phyloP scores from a whole-genome alignment of 2,797 vertebrate genomes.

The Syngnathus acus region DNA sequence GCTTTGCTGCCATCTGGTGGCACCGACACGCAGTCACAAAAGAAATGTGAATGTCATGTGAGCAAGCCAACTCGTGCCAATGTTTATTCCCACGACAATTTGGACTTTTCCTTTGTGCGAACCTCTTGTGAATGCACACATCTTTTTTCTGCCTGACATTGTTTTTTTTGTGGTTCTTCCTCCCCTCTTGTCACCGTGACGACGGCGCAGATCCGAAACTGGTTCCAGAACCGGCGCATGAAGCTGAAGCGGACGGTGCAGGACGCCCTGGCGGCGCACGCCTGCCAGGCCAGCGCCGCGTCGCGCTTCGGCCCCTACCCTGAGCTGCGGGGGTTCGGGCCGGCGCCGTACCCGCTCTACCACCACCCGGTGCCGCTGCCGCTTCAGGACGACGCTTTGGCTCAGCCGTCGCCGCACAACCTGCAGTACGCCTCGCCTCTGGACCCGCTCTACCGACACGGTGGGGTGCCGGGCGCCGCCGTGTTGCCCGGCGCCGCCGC shows the following conservation, averaged over 20 bases:
- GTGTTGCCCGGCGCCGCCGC: constrained; percentile 40
- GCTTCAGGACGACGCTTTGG: background rate
- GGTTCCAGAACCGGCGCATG: constrained; percentile 79
- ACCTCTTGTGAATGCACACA: too few relatives aligned
- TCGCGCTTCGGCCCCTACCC: constrained; percentile 67
- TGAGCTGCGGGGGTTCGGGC: constrained; percentile 62
- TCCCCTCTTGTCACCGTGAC: too few relatives aligned
- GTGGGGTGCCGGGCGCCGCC: constrained; percentile 48
- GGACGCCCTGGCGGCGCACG: constrained; percentile 69
- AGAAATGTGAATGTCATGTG: too few relatives aligned
- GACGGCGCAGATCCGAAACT: constrained; percentile 69
- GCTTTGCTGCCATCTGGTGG: background rate
- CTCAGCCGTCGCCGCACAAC: constrained; percentile 22
- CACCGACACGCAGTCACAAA: too few relatives aligned
- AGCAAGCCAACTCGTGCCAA: too few relatives aligned
- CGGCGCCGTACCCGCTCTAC: constrained; percentile 55
- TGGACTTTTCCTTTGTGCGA: too few relatives aligned
- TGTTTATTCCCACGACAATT: too few relatives aligned
- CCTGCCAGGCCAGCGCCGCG: constrained; percentile 63
- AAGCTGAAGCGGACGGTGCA: constrained; percentile 74
- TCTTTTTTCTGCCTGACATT: too few relatives aligned
- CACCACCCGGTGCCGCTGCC: constrained; percentile 25
- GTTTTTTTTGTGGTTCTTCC: too few relatives aligned
- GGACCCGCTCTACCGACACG: constrained; percentile 65
- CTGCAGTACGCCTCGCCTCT: constrained; percentile 53